Base-by-base conservation (phyloP, 2,113 vertebrate genomes). In the Tinamus guttatus region DNA sequence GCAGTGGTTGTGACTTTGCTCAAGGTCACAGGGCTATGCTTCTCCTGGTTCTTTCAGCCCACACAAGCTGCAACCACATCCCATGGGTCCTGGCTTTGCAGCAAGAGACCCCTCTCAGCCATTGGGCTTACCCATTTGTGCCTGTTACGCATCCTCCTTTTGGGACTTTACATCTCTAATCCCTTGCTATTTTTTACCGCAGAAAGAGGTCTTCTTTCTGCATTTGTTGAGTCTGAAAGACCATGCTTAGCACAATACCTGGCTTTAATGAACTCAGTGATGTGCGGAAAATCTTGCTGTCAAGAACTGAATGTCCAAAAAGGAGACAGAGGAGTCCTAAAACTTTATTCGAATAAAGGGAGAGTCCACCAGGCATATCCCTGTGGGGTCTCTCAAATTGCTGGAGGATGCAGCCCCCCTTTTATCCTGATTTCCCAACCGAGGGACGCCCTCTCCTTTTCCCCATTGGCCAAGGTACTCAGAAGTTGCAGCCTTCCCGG, bases 101-200 rank as follows among this genome's bases (percentile, higher is more conserved):
- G 13, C 7, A 51, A 22, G 43, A 8, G 3, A 43, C 38, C 2
- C 21, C 2, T 21, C 7, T 34, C 8, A 2, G 9, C 15, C 49
- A 69, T 21, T 19, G 7, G 64, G 18, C 18, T 89, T 82, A 16
- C 6, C 4, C 3, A 6, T 63, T 73, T 74, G 52, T 74, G 7
- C 13, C 4, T 52, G 5, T 70, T 36, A 13, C 20, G 5, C 8
- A 43, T 24, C 5, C 0, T 0, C 7, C 14, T 62, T 56, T 69
- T 69, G 18, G 28, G 30, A 62, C 30, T 41, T 16, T 17, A 63
- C 6, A 54, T 41, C 12, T 60, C 27, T 64, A 69, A 73, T 58
- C 12, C 30, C 7, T 70, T 41, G 5, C 40, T 68, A 58, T 51
- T 75, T 56, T 49, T 74, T 49, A 51, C 28, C 54, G 17, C 43